phyloP scores from a whole-genome alignment of 2,797 vertebrate genomes.

The Eospalax fontanierii region DNA sequence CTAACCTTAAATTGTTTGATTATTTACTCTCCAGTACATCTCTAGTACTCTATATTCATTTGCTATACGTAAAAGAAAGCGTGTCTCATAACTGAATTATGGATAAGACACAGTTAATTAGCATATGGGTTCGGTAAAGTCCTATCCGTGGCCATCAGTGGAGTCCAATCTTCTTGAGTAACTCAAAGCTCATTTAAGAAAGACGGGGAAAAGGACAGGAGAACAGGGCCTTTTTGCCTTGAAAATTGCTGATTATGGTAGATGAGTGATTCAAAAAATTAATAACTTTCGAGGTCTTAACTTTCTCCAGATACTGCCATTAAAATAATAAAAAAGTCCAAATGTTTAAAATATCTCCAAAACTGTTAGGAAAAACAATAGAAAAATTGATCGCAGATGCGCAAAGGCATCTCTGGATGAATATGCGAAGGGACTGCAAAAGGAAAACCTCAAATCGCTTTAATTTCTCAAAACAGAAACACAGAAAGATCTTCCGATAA shows the following conservation, averaged over 20 bases:
- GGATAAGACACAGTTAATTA: slow-evolving; percentile 68
- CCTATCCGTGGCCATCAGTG: slow-evolving; percentile 39
- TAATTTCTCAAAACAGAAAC: slow-evolving; percentile 85
- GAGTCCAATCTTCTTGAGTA: slow-evolving; percentile 65
- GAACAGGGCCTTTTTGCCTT: neutral
- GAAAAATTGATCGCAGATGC: slow-evolving; percentile 84
- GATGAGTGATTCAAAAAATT: slow-evolving; percentile 32
- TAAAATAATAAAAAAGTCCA: slow-evolving; percentile 55
- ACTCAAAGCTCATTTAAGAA: slow-evolving; percentile 56
- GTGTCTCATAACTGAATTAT: slow-evolving; percentile 74
- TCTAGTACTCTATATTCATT: too few relatives aligned
- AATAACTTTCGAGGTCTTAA: slow-evolving; percentile 68
- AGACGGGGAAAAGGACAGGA: neutral
- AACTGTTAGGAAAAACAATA: slow-evolving; percentile 79
- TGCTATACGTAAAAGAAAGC: slow-evolving; percentile 21
- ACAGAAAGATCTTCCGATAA: slow-evolving; percentile 83
- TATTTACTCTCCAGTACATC: slow-evolving; percentile 37
- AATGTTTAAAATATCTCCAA: slow-evolving; percentile 80
- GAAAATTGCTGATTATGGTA: slow-evolving; percentile 44
- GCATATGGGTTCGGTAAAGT: slow-evolving; percentile 68
- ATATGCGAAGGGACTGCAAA: slow-evolving; percentile 66
- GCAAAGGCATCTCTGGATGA: slow-evolving; percentile 80
- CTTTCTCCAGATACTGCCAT: slow-evolving; percentile 75
- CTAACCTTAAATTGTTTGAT: slow-evolving; percentile 54
- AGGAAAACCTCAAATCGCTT: slow-evolving; percentile 80